Conservation (phyloP, 2,113 vertebrate genomes). For the Anas platyrhynchos region DNA sequence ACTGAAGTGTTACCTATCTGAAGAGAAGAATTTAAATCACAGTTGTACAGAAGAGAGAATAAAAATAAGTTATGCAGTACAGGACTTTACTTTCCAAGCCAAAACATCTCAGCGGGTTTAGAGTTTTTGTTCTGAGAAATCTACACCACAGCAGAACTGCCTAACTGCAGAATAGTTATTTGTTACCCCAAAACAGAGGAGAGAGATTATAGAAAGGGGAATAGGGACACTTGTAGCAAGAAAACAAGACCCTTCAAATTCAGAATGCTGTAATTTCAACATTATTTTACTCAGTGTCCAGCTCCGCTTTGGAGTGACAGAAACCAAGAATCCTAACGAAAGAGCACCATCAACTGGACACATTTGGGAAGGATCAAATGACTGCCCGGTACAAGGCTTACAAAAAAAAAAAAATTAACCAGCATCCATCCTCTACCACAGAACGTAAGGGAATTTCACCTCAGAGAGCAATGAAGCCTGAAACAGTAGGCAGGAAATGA, state of each 20-base stretch:
- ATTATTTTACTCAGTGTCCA: not conserved
- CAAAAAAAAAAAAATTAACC: not conserved
- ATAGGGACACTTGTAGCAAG: not conserved
- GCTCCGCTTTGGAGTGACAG: not conserved
- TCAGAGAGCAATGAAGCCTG: not conserved
- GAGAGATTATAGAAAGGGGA: not conserved
- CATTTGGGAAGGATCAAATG: not conserved
- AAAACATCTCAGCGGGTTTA: not conserved
- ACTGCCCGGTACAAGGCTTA: not conserved
- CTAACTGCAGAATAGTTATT: not conserved
- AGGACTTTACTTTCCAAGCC: not conserved
- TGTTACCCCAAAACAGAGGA: not conserved
- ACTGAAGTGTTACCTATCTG: not conserved
- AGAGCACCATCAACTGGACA: slow-evolving; percentile 61
- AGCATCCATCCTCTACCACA: fast-evolving
- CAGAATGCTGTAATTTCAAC: not conserved
- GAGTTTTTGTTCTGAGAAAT: not conserved
- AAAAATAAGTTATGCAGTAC: not conserved
- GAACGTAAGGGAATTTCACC: not conserved
- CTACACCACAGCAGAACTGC: not conserved
- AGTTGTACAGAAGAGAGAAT: not conserved
- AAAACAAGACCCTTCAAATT: not conserved
- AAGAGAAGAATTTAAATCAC: not conserved
- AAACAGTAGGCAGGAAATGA: not conserved
- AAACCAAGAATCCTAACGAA: not conserved